phyloP scores from a whole-genome alignment of 2,888 invertebrate genomes.

The Perdita meconis region DNA sequence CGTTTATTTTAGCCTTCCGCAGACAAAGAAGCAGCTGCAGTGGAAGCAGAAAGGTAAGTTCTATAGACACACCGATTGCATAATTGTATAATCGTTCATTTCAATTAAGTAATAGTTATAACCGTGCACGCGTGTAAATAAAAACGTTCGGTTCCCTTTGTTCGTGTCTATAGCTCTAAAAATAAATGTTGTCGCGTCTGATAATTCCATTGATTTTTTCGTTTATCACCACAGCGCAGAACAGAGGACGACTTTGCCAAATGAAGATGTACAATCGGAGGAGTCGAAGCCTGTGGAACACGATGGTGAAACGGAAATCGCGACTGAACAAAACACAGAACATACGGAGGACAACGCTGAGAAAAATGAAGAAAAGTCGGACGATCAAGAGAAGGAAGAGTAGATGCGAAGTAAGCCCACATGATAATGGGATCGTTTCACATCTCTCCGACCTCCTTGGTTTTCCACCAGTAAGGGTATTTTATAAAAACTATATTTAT shows the following conservation, averaged over 20 bases:
- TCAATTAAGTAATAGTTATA: constrained; percentile 40
- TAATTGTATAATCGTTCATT: constrained; percentile 44
- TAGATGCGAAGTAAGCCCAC: constrained; percentile 71
- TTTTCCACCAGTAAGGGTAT: constrained; percentile 74
- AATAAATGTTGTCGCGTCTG: constrained; percentile 23
- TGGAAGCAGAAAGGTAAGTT: constrained; percentile 76
- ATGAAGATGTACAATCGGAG: constrained; percentile 69
- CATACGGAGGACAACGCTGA: constrained; percentile 79
- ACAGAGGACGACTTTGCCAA: constrained; percentile 74
- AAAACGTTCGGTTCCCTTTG: background rate
- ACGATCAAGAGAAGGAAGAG: constrained; percentile 82
- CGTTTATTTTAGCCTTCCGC: constrained; percentile 79
- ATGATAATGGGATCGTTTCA: constrained; percentile 57
- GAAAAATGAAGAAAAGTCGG: constrained; percentile 80
- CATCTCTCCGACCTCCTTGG: constrained; percentile 67
- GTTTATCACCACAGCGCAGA: constrained; percentile 70
- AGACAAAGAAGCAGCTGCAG: constrained; percentile 79
- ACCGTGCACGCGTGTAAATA: constrained; percentile 1
- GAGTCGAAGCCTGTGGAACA: constrained; percentile 73
- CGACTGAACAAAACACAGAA: constrained; percentile 81
- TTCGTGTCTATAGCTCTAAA: constrained; percentile 20
- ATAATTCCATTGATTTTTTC: constrained; percentile 14
- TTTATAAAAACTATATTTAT: constrained; percentile 72
- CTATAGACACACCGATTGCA: constrained; percentile 49
- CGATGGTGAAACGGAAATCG: constrained; percentile 78